These are phyloP conservation scores for Eumerus sabulonum DNA, from an alignment of 2,888 invertebrate species.

Conservation along the genomic window DNA sequence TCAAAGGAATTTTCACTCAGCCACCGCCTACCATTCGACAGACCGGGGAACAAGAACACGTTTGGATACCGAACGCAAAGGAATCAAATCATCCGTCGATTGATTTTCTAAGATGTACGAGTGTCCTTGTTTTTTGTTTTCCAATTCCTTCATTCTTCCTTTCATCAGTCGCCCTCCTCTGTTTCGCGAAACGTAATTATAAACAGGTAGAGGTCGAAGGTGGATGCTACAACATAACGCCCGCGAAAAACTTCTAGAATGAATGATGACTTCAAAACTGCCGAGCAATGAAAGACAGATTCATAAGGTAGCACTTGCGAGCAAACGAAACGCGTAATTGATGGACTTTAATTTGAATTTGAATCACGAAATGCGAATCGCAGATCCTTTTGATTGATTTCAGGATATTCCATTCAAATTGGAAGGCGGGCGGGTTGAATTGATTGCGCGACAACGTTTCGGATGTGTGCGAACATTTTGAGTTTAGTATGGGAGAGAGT, in stretches of 20 bases:
- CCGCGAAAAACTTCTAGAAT: constrained; percentile 29
- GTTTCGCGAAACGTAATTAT: constrained; percentile 34
- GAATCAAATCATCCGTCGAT: constrained; percentile 62
- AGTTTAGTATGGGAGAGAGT: no score
- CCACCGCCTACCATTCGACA: not conserved
- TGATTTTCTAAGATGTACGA: constrained; percentile 45
- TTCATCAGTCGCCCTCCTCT: constrained; percentile 32
- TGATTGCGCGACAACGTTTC: constrained; percentile 32
- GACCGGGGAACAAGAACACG: constrained; percentile 17
- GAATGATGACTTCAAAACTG: constrained; percentile 36
- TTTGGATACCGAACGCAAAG: constrained; percentile 42
- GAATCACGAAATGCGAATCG: constrained; percentile 6
- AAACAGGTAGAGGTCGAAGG: constrained; percentile 5
- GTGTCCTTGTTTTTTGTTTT: constrained; percentile 13
- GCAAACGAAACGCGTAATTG: constrained; percentile 29
- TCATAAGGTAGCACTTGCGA: not conserved
- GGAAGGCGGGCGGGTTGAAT: constrained; percentile 34
- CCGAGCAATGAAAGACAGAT: constrained; percentile 6
- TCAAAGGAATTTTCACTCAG: constrained; percentile 15
- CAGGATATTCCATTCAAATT: constrained; percentile 32
- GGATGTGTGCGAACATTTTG: no score
- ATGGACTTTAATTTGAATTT: constrained; percentile 51
- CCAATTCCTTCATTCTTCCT: not conserved
- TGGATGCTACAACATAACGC: no score
- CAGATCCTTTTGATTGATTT: constrained; percentile 4